Evolutionary conservation across 2,888 invertebrate genomes (phyloP).

Genomic region (Hydriomena furcata): DNA sequence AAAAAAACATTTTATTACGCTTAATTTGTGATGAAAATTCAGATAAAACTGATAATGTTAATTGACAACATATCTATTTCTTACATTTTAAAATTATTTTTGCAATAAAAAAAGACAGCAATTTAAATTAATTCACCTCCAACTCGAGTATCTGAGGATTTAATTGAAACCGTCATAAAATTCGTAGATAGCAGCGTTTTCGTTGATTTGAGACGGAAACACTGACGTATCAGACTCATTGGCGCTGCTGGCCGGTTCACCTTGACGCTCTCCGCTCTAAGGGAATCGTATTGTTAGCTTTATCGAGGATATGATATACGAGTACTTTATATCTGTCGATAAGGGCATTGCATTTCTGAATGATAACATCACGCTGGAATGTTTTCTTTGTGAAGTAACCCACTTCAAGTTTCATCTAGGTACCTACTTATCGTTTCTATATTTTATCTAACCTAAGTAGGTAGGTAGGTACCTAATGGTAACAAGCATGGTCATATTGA

Average conservation of each 20-base stretch:
- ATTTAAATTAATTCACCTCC: too few relatives aligned
- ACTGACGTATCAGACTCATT: slow-evolving; percentile 55
- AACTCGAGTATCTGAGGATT: too few relatives aligned
- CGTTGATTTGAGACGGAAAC: slow-evolving; percentile 13
- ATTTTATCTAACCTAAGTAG: too few relatives aligned
- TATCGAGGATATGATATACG: slow-evolving; percentile 18
- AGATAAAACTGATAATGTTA: too few relatives aligned
- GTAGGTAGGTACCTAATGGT: too few relatives aligned
- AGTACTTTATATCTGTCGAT: slow-evolving; percentile 23
- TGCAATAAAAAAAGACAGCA: too few relatives aligned
- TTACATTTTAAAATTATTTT: too few relatives aligned
- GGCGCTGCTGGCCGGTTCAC: slow-evolving; percentile 71
- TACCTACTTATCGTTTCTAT: background rate
- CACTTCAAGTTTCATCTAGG: background rate
- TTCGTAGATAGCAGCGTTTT: background rate
- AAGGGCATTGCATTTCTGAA: slow-evolving; percentile 19
- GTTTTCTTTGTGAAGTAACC: slow-evolving; percentile 17
- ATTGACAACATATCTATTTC: too few relatives aligned
- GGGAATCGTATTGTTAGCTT: slow-evolving; percentile 40
- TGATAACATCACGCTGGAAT: slow-evolving; percentile 17
- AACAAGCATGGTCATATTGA: too few relatives aligned
- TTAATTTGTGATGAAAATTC: too few relatives aligned
- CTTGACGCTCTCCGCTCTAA: slow-evolving; percentile 62
- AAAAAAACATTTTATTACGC: too few relatives aligned
- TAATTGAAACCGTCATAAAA: background rate